Conservation (phyloP, 92 coral and sea anemone genomes). For the Phymanthus crucifer region DNA sequence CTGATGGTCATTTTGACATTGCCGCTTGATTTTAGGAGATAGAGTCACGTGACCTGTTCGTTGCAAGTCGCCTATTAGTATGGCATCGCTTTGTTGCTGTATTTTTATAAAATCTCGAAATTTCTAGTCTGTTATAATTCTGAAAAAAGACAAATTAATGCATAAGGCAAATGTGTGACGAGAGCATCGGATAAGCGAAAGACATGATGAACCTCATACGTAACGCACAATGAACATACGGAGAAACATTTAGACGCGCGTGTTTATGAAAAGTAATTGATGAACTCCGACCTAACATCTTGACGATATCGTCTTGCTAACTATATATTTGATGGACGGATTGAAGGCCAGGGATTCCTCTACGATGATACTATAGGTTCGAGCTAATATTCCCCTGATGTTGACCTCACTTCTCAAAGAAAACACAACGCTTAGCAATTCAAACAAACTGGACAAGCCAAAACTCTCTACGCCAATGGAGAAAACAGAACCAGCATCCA, state of each 20-base stretch:
- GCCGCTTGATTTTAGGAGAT: too few relatives aligned
- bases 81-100: too few relatives aligned
- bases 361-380: background rate
- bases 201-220: background rate
- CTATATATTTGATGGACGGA: background rate
- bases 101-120: too few relatives aligned
- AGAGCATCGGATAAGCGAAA: too few relatives aligned
- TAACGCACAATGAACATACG: background rate
- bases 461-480: background rate
- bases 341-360: slow-evolving; percentile 1
- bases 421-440: background rate
- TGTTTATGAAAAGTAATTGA: slow-evolving; percentile 6
- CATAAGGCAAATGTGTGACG: too few relatives aligned
- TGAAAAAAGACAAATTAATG: too few relatives aligned
- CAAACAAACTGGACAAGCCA: background rate
- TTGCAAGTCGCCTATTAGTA: too few relatives aligned
- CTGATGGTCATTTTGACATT: too few relatives aligned
- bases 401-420: background rate
- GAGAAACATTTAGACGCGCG: background rate
- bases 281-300: slow-evolving; percentile 1
- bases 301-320: slow-evolving; percentile 3
- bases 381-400: background rate
- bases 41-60: too few relatives aligned
- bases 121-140: too few relatives aligned
- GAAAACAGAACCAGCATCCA: background rate